Percentiles rank a stretch among this genome's conserved stretches.
Conservation (phyloP, 2,888 invertebrate species). For the Tromatobia lineatoria region DNA sequence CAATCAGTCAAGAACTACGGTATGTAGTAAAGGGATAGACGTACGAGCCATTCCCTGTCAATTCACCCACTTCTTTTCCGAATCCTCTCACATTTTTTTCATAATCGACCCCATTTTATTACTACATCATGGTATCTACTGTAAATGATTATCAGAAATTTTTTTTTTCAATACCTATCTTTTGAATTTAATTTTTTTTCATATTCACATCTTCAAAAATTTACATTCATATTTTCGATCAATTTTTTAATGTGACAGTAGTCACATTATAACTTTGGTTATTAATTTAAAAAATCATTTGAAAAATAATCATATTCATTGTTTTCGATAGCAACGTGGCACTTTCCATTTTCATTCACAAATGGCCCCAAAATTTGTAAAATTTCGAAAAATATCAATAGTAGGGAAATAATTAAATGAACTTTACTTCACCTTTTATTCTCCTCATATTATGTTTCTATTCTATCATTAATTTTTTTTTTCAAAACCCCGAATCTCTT, state of each 20-base stretch:
- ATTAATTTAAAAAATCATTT: background rate
- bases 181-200: too few relatives aligned
- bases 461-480: too few relatives aligned
- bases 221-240: background rate
- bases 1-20: constrained; percentile 54
- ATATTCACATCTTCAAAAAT: too few relatives aligned
- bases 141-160: background rate
- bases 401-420: too few relatives aligned
- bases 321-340: background rate
- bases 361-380: too few relatives aligned
- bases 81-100: background rate
- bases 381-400: too few relatives aligned
- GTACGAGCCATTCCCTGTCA: background rate
- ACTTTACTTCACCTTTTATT: too few relatives aligned
- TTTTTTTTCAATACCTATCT: background rate
- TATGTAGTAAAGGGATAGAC: background rate
- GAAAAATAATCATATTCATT: background rate
- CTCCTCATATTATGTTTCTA: too few relatives aligned
- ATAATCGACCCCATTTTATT: background rate
- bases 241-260: background rate
- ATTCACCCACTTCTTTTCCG: background rate
- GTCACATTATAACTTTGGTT: background rate
- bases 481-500: too few relatives aligned
- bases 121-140: background rate
- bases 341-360: too few relatives aligned